Conservation (phyloP, 2,888 invertebrate genomes). For the Drosophila bunnanda region DNA sequence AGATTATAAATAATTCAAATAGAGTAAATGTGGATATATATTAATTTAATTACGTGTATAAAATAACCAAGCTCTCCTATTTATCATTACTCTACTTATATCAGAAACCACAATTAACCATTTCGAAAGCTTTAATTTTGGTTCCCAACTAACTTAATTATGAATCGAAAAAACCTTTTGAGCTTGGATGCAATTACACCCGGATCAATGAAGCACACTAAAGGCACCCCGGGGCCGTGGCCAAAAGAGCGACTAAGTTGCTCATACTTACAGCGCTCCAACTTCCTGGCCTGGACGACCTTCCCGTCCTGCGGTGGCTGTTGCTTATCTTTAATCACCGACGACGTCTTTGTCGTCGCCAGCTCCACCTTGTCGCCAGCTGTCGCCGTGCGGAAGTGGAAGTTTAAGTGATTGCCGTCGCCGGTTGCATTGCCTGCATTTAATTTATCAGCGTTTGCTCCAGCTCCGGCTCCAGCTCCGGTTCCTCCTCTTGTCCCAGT, state of each 20-base stretch:
- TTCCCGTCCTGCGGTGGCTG: conserved; percentile 59
- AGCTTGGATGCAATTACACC: conserved; percentile 11
- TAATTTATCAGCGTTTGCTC: conserved; percentile 71
- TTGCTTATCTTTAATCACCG: conserved; percentile 71
- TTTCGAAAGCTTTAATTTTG: too few relatives aligned
- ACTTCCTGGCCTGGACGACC: conserved; percentile 59
- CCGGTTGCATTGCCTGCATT: conserved; percentile 67
- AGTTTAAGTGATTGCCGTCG: conserved; percentile 69
- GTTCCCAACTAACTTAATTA: not conserved
- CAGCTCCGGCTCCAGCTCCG: conserved; percentile 9
- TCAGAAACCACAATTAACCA: not conserved
- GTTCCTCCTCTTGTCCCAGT: not conserved
- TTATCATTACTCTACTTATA: too few relatives aligned
- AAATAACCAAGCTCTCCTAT: not conserved
- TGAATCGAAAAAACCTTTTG: conserved; percentile 1
- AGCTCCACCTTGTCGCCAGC: conserved; percentile 66
- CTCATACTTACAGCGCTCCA: conserved; percentile 68
- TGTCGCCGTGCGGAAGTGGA: conserved; percentile 58
- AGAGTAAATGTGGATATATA: not conserved
- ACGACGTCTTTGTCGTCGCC: conserved; percentile 49
- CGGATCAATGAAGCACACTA: conserved; percentile 9
- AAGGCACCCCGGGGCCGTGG: conserved; percentile 9
- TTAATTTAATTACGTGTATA: not conserved
- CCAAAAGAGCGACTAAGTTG: conserved; percentile 10
- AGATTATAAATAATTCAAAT: not conserved